Evolutionary conservation across 2,888 invertebrate species (phyloP), one percentile per base, ranked within the genome.

Genomic region (Macrophya annulata): DNA sequence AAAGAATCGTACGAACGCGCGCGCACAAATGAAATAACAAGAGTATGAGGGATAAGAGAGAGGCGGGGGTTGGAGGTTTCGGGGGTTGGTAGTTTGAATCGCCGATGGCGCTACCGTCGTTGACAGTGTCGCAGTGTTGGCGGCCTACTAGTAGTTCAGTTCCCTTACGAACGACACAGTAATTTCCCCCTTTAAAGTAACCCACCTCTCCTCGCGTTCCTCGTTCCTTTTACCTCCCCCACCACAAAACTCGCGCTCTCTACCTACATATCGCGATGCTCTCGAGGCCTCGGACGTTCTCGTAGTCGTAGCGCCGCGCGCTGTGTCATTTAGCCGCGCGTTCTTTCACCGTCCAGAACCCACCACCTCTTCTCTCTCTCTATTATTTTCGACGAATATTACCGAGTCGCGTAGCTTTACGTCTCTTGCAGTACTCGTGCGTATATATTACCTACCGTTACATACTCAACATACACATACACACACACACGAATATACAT

Each of bases 61-160:
- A 25, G 74, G 81, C 40, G 77, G 84, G 85, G 83, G 89, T 86
- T 89, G 87, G 84, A 59, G 76, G 74, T 25, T 37, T 31, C 31
- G 31, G 31, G 31, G 68, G 68, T 68, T 68, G 37, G 68, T 68
- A 45, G 74, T 74, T 74, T 6, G 71, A 85, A 85, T 85, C 86
- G 77, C 8, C 51, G 87, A 89, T 92, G 91, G 87, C 89, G 90
- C 92, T 92, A 92, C 90, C 85, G 82, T 85, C 88, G 89, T 91
- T 1, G 17, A 37, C 89, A 91, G 90, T 91, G 92, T 91, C 91
- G 92, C 92, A 92, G 92, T 92, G 89, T 90, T 87, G 88, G 89
- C 9, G 43, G 72, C n/a, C 12, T 31, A 43, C 51, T 25, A n/a
- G 51, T 45, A 43, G 25, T 74, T 74, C 74, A 8, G n/a, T 62